These are phyloP conservation scores for Melanostigma gelatinosum DNA, from an alignment of 2,113 vertebrate species.

Conservation along the genomic window DNA sequence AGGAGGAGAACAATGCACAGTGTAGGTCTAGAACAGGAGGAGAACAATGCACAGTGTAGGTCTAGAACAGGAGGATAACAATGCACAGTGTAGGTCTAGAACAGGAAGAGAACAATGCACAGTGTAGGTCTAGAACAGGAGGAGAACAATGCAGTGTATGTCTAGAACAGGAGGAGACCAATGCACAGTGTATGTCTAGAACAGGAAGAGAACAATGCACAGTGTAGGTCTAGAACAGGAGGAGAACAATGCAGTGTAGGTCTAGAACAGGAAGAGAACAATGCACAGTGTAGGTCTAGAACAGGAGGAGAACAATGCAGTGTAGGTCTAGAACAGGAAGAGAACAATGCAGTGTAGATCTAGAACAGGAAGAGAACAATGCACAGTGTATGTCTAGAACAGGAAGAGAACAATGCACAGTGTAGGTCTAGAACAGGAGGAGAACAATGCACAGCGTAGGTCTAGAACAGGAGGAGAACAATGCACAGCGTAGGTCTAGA, in stretches of 20 bases:
- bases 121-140: neutral
- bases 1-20: too few species aligned
- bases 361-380: neutral
- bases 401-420: too few species aligned
- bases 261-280: neutral
- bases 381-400: neutral
- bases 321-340: neutral
- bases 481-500: neutral
- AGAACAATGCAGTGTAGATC: neutral
- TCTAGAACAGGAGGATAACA: neutral
- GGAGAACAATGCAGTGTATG: neutral
- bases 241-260: neutral
- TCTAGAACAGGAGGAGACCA: neutral
- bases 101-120: too few species aligned
- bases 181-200: neutral
- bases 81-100: neutral
- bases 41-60: neutral
- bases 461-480: too few species aligned
- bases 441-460: neutral
- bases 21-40: neutral
- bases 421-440: neutral
- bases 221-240: neutral
- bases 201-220: too few species aligned
- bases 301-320: too few species aligned
- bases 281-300: neutral